These are phyloP conservation scores for Callocephalon fimbriatum DNA, from an alignment of 2,113 vertebrate species.

Conservation along the genomic window DNA sequence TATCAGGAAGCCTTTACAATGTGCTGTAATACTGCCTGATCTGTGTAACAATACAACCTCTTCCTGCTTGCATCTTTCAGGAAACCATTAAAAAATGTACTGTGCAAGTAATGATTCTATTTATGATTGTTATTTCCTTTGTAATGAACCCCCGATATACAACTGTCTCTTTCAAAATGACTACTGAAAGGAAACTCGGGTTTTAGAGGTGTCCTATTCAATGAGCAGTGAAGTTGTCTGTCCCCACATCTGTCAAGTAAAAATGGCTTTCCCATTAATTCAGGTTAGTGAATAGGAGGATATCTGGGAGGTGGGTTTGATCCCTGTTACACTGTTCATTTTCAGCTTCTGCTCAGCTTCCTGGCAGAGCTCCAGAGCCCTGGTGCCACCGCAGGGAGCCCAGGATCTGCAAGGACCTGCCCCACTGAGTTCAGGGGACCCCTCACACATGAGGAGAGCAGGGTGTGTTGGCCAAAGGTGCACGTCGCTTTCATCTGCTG, in stretches of 20 bases:
- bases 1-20: neutral
- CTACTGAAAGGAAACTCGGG: neutral
- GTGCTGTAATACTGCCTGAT: neutral
- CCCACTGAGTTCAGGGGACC: neutral
- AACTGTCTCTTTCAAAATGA: neutral
- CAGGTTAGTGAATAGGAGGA: neutral
- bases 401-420: accelerated
- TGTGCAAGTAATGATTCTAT: neutral
- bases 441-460: neutral
- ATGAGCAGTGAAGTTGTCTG: neutral
- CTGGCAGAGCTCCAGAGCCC: neutral
- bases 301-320: neutral
- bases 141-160: neutral
- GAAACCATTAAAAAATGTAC: neutral
- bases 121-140: neutral
- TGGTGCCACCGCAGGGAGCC: accelerated
- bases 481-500: neutral
- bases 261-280: neutral
- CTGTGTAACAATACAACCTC: neutral
- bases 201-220: neutral
- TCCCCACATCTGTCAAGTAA: neutral
- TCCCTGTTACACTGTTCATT: neutral
- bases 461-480: neutral
- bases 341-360: neutral
- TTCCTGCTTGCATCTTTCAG: neutral